Evolutionary conservation across 2,113 vertebrate genomes (phyloP), one percentile per base, ranked within the genome.

Genomic region (Larimichthys crocea): DNA sequence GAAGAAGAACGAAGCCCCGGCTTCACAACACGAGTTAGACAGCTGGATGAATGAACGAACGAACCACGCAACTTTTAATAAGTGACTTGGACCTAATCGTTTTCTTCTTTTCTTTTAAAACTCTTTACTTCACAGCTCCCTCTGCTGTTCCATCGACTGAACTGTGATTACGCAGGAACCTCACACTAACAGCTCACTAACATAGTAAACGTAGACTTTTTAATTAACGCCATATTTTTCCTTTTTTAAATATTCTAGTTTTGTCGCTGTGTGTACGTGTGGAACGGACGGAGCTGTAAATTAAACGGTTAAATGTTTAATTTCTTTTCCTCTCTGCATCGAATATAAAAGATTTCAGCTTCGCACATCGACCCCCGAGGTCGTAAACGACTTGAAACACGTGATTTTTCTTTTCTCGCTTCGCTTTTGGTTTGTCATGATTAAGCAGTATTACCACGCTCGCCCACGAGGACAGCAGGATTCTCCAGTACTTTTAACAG

Each of bases 81-180:
- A 65, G 86, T 85, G 81, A 80, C 84, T 79, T 82, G 82, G 84
- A 86, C 90, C 90, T 88, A 82, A 82, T 64, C 71, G 26, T 66
- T 46, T 29, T 29, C 0, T 29, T 29, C 2, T 73, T 73, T 10
- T 12, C 3, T 44, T 60, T 67, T 53, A 9, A 4, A 46, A 19
- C 35, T 60, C n/a, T 72, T 75, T 35, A n/a, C 26, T 67, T 44
- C 35, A 29, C 59, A 83, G 56, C 69, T 50, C 50, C 62, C 22
- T 63, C 48, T 65, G 65, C 22, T 71, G 26, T 55, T 76, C 35
- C 48, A 3, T 6, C 5, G 12, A 35, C 40, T 69, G 49, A 65
- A 61, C n/a, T 79, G 57, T 70, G 82, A 82, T 55, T 59, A 60
- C 48, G 60, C 59, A 60, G 52, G 57, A n/a, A 24, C 40, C 17